These are phyloP conservation scores for Cyanistes caeruleus DNA, from an alignment of 2,113 vertebrate species.

Conservation along the genomic window DNA sequence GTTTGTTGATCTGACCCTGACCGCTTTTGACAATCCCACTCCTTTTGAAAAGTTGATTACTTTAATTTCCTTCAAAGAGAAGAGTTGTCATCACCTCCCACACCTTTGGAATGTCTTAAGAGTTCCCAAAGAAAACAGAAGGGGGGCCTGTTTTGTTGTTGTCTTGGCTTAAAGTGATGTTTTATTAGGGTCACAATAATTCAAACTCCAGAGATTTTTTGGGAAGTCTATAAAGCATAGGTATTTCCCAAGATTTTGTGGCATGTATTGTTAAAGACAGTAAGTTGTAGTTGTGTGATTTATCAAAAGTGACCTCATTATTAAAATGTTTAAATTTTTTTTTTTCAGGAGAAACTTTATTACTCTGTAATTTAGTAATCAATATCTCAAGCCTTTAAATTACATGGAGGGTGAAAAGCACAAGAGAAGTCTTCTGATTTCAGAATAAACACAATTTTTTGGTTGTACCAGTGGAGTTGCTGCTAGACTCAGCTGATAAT, in stretches of 20 bases:
- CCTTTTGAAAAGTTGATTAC: neutral
- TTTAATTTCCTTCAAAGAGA: neutral
- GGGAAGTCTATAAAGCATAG: neutral
- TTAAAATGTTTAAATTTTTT: neutral
- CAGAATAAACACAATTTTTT: neutral
- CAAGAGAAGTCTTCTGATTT: neutral
- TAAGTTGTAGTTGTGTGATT: neutral
- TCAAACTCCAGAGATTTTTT: neutral
- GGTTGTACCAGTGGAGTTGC: neutral
- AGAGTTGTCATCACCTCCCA: neutral
- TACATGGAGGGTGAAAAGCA: neutral
- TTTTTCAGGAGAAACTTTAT: neutral
- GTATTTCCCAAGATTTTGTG: neutral
- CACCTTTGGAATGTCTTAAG: neutral
- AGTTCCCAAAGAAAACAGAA: neutral
- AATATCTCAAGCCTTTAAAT: neutral
- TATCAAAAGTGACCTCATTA: neutral
- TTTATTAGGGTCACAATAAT: neutral
- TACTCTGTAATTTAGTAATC: neutral
- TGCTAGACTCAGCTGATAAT: neutral
- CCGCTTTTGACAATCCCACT: neutral
- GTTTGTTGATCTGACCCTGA: neutral
- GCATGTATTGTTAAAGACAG: neutral
- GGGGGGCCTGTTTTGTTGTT: neutral
- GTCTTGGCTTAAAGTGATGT: neutral